Conservation (phyloP, 2,797 vertebrate genomes). For the Mormyrops boulengeri region DNA sequence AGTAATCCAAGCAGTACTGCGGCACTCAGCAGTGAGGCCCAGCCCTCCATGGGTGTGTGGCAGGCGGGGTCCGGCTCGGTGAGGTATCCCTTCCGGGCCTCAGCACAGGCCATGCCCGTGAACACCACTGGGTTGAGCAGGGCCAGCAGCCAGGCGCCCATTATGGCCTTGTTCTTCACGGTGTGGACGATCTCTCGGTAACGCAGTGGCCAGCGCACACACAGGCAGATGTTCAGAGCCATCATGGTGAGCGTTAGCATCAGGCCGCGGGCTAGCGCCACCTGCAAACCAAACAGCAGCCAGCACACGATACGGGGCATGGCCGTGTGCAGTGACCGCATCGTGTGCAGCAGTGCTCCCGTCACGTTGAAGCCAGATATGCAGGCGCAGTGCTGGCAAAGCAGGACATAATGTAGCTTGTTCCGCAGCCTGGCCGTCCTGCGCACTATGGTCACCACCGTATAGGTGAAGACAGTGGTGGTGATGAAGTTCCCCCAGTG, state of each 20-base stretch:
- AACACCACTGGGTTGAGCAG: conserved; percentile 42
- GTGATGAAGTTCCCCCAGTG: conserved; percentile 44
- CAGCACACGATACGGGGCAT: conserved; percentile 39
- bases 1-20: conserved; percentile 42
- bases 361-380: conserved; percentile 45
- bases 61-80: conserved; percentile 35
- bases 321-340: conserved; percentile 31
- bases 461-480: conserved; percentile 33
- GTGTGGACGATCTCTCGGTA: conserved; percentile 26
- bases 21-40: conserved; percentile 36
- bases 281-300: conserved; percentile 50
- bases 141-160: conserved; percentile 32
- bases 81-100: conserved; percentile 17
- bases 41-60: conserved; percentile 33
- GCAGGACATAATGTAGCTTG: conserved; percentile 40
- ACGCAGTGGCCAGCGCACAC: conserved; percentile 37
- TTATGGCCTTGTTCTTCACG: conserved; percentile 38
- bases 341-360: conserved; percentile 37
- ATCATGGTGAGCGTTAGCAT: conserved; percentile 51
- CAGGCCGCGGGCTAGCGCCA: conserved; percentile 45
- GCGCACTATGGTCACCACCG: conserved; percentile 38
- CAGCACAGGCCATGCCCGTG: conserved; percentile 30
- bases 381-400: conserved; percentile 48
- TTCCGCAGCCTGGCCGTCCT: conserved; percentile 38
- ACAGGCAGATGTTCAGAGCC: conserved; percentile 46